Base-by-base conservation (phyloP, 2,797 vertebrate species). In the Alca torda region DNA sequence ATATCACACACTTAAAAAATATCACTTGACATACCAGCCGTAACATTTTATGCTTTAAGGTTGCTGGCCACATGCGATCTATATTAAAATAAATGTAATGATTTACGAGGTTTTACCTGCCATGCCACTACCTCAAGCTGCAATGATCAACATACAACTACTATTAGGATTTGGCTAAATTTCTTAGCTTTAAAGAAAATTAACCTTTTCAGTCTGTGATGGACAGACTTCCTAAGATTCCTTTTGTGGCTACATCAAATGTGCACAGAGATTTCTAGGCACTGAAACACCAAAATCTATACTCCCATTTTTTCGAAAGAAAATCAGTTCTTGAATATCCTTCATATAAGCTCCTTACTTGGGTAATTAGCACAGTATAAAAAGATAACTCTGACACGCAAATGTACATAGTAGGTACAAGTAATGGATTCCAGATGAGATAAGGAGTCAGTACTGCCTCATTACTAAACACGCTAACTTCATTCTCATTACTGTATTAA, bases 351-450 rank as follows among this genome's bases (percentile, higher is more conserved):
- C 45, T 94, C 51, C 45, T 87, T 61, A 63, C 46, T 54, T 78
- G 43, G 45, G 16, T 96, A 72, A 94, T 68, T 85, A 96, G 43
- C 37, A 77, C 28, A 63, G 63, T 24, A 84, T 33, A 24, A 93
- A 84, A 95, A 90, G 45, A 45, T 54, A 92, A 48, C 68, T 86
- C 84, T 94, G 91, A 68, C 70, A 83, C 50, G 41, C 41, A 87
- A 85, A 90, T n/a, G 64, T 72, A 76, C 56, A 31, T 10, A 76
- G 35, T 18, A 75, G 64, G 74, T 69, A 83, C 48, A 89, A 77
- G 31, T 70, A 89, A 92, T 50, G 77, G 67, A 88, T 92, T 95
- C 77, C 63, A 91, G 65, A 57, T 37, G 50, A 93, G 82, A 54
- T 35, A 61, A 87, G 33, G 46, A 93, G n/a, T 39, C 57, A 59